These are phyloP conservation scores for Ennomos fuscantarius DNA, from an alignment of 2,888 invertebrate genomes.

Conservation along the genomic window DNA sequence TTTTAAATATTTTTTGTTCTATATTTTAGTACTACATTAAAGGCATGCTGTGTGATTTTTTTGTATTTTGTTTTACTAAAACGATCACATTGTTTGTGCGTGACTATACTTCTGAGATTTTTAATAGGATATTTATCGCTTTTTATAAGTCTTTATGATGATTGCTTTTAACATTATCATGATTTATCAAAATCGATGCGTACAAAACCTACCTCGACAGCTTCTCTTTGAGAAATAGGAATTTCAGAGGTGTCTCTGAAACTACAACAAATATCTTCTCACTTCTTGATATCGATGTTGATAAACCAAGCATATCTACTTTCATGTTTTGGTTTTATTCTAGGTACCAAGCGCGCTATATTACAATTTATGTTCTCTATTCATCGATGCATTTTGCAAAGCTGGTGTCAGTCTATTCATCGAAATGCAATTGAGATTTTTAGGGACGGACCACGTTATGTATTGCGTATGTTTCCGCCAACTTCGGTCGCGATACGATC, in stretches of 20 bases:
- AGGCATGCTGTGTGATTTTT: slow-evolving; percentile 57
- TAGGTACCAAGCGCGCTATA: slow-evolving; percentile 9
- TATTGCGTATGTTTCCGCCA: slow-evolving; percentile 12
- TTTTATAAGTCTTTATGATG: slow-evolving; percentile 7
- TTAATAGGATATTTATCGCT: slow-evolving; percentile 12
- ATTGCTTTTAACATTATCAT: slow-evolving; percentile 1
- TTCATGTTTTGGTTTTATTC: slow-evolving; percentile 8
- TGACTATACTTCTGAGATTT: slow-evolving; percentile 49
- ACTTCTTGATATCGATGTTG: neutral
- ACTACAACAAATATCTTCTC: no score
- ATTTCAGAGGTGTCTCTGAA: no score
- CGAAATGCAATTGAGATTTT: slow-evolving; percentile 58
- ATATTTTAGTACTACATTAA: slow-evolving; percentile 45
- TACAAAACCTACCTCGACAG: no score
- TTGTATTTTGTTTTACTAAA: slow-evolving; percentile 45
- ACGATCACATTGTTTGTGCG: slow-evolving; percentile 73
- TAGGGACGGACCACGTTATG: slow-evolving; percentile 64
- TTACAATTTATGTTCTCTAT: slow-evolving; percentile 1
- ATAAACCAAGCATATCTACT: slow-evolving; percentile 1
- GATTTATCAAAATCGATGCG: slow-evolving; percentile 1
- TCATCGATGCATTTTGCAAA: slow-evolving; percentile 18
- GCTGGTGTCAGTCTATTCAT: slow-evolving; percentile 50
- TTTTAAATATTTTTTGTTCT: slow-evolving; percentile 41
- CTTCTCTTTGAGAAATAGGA: no score
- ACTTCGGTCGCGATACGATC: slow-evolving; percentile 6